Evolutionary conservation across 2,797 vertebrate genomes (phyloP).

Genomic region (Acrocephalus scirpaceus): DNA sequence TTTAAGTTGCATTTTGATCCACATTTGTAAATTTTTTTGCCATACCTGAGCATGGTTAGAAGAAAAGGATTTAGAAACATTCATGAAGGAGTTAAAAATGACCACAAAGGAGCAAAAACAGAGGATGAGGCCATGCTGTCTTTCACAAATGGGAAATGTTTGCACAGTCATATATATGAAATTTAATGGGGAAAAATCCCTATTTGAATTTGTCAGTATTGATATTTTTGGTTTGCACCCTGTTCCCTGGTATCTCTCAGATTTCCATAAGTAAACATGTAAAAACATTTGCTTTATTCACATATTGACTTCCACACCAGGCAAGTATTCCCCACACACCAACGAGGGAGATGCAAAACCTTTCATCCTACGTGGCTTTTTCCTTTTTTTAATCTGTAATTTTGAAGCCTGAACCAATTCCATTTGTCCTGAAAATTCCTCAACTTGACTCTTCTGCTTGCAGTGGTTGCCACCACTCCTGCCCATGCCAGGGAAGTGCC

Average conservation of each 20-base stretch:
- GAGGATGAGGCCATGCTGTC: background rate
- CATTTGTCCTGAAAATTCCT: background rate
- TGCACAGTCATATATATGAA: background rate
- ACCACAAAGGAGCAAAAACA: background rate
- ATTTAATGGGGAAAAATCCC: background rate
- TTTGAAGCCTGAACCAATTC: background rate
- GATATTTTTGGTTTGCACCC: background rate
- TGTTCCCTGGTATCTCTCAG: background rate
- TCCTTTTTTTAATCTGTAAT: background rate
- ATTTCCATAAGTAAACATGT: background rate
- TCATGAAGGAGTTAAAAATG: background rate
- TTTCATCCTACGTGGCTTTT: background rate
- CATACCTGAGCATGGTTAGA: background rate
- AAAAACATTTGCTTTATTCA: background rate
- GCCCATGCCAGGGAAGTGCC: background rate
- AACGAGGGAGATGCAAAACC: background rate
- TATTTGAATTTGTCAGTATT: background rate
- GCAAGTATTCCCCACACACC: background rate
- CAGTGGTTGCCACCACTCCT: background rate
- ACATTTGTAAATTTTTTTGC: conserved; percentile 28
- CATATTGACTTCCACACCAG: background rate
- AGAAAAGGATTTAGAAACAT: background rate
- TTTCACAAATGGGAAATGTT: background rate
- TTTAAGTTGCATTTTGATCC: conserved; percentile 33
- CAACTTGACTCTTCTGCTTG: background rate